These are phyloP conservation scores for Eristalis intricaria DNA, from an alignment of 2,888 invertebrate genomes.

Conservation along the genomic window DNA sequence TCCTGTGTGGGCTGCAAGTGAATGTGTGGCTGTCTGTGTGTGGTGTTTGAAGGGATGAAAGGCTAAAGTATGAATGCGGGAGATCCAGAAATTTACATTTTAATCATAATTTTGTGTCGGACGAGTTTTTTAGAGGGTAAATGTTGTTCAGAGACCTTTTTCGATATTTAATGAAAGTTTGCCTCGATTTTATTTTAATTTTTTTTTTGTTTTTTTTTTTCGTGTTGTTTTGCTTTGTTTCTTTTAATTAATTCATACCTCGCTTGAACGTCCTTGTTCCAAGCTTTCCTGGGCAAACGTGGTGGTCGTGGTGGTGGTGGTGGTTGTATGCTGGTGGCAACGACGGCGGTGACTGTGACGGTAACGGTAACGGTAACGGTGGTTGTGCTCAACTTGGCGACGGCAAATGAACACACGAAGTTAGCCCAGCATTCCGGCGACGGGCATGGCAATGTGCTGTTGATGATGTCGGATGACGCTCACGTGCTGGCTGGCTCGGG, in stretches of 20 bases:
- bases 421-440: too few species aligned
- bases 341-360: background rate
- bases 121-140: background rate
- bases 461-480: too few species aligned
- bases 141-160: background rate
- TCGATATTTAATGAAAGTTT: slow-evolving; percentile 42
- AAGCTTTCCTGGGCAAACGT: background rate
- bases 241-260: slow-evolving; percentile 23
- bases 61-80: background rate
- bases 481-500: background rate
- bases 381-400: too few species aligned
- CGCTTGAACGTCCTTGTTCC: background rate
- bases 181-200: background rate
- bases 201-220: background rate
- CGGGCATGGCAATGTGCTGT: too few species aligned
- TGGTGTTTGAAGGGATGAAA: background rate
- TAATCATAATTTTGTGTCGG: slow-evolving; percentile 31
- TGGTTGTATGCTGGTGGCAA: background rate
- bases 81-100: slow-evolving; percentile 23
- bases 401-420: too few species aligned
- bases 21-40: too few species aligned
- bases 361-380: background rate
- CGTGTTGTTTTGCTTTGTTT: background rate
- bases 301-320: background rate
- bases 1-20: background rate